Base-by-base conservation (phyloP, 2,113 vertebrate species). In the Petrocephalus zakoni region DNA sequence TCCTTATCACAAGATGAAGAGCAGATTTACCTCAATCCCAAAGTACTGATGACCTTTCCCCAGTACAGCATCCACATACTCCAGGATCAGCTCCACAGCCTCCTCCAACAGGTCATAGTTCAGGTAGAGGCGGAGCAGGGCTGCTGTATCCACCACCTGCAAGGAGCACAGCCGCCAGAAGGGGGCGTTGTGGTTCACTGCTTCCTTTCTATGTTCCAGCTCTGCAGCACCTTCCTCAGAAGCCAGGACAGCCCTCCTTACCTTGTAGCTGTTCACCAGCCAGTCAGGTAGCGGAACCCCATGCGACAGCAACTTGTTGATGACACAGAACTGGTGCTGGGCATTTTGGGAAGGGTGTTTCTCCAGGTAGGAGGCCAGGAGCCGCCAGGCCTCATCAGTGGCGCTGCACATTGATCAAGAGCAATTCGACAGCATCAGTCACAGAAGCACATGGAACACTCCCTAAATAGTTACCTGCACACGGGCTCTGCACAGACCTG, bases 41-140 rank as follows among this genome's bases (percentile, higher is more conserved):
- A 98, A 99, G 92, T 99, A 97, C 89, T 96, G 95, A 90, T 98
- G 97, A 29, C 98, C 98, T 90, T 96, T 97, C 37, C 98, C 98
- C 51, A 99, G 90, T 53, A 99, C 93, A 0, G 98, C 97, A 0
- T 99, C 97, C 46, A 98, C 95, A 0, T 97, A 98, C 86, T 99
- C 97, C 92, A 98, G 87, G 53, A 98, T 97, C 87, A 99, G 95
- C 42, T 98, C 98, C 1, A 95, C 96, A 0, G 98, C 98, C 4
- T 95, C 93, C 29, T 98, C 97, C 91, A 99, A 94, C 51, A 97
- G 96, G 89, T 99, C 98, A 0, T 97, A 99, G 90, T 97, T 99
- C 92, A 99, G 93, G 82, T 97, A 97, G 7, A 99, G 96, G 2
- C 97, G 97, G 22, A 99, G 95, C 91, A 99, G 92, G 51, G 97